Percentiles rank a stretch among this genome's conserved stretches.
These are phyloP conservation scores for Drosophila ironensis DNA, from an alignment of 1,140 invertebrate genomes.

Conservation along the genomic window DNA sequence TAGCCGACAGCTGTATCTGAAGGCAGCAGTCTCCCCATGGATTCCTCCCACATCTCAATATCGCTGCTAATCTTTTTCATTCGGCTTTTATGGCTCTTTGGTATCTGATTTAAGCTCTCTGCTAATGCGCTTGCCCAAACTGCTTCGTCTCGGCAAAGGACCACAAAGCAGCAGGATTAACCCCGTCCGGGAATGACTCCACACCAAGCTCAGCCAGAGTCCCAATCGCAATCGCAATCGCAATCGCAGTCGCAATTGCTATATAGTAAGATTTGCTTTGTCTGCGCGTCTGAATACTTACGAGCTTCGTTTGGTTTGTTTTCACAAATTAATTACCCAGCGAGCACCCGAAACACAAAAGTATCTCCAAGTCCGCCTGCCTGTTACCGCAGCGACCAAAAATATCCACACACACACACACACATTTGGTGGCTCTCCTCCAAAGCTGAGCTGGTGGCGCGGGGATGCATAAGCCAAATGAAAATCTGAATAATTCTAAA, in stretches of 20 bases:
- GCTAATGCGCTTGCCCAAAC: constrained; percentile 5
- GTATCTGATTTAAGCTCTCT: constrained; percentile 11
- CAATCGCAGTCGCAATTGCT: constrained; percentile 35
- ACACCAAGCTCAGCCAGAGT: background rate
- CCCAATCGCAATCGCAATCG: constrained; percentile 23
- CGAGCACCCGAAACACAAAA: constrained; percentile 35
- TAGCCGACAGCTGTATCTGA: no score
- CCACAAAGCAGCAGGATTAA: constrained; percentile 20
- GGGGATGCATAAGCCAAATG: constrained; percentile 21
- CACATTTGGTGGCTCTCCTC: no score
- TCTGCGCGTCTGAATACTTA: constrained; percentile 27
- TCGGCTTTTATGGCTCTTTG: constrained; percentile 1
- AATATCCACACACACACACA: constrained; percentile 12
- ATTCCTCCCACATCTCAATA: constrained; percentile 12
- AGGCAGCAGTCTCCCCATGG: background rate
- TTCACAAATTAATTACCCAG: constrained; percentile 73
- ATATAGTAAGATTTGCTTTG: constrained; percentile 52
- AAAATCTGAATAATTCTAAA: constrained; percentile 65
- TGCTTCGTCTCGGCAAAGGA: background rate
- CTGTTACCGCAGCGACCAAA: constrained; percentile 38
- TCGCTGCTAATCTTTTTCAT: background rate
- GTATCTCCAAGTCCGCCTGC: constrained; percentile 24
- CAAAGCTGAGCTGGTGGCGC: no score
- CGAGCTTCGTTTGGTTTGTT: constrained; percentile 40
- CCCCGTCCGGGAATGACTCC: background rate